These are phyloP conservation scores for Cinara cedri DNA, from an alignment of 2,888 invertebrate genomes.

Conservation along the genomic window DNA sequence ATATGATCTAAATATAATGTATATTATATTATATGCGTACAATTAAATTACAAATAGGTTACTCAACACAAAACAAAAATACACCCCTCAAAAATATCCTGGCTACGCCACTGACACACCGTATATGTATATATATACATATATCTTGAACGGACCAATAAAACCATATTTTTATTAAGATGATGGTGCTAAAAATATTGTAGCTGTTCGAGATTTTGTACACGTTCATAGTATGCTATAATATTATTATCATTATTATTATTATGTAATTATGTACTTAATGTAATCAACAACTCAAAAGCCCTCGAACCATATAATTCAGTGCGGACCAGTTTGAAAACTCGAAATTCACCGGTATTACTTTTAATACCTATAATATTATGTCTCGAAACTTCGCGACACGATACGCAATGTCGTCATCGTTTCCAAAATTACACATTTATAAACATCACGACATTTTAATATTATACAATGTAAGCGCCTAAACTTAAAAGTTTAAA, in stretches of 20 bases:
- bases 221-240: too few relatives aligned
- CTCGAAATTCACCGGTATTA: neutral
- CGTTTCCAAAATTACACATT: neutral
- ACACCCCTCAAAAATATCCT: too few relatives aligned
- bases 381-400: slow-evolving; percentile 4
- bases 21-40: too few relatives aligned
- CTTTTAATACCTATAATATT: neutral
- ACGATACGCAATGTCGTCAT: neutral
- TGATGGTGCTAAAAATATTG: too few relatives aligned
- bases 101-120: too few relatives aligned
- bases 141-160: too few relatives aligned
- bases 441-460: neutral
- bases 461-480: neutral
- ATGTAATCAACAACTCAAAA: neutral
- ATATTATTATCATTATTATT: neutral
- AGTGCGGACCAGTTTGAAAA: neutral
- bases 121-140: too few relatives aligned
- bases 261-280: neutral
- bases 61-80: too few relatives aligned
- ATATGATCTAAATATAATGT: too few relatives aligned
- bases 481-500: neutral
- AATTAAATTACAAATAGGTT: too few relatives aligned
- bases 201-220: too few relatives aligned
- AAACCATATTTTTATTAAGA: too few relatives aligned
- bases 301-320: neutral